These are phyloP conservation scores for Dichetophora obliterata DNA, from an alignment of 2,888 invertebrate genomes.

Conservation along the genomic window DNA sequence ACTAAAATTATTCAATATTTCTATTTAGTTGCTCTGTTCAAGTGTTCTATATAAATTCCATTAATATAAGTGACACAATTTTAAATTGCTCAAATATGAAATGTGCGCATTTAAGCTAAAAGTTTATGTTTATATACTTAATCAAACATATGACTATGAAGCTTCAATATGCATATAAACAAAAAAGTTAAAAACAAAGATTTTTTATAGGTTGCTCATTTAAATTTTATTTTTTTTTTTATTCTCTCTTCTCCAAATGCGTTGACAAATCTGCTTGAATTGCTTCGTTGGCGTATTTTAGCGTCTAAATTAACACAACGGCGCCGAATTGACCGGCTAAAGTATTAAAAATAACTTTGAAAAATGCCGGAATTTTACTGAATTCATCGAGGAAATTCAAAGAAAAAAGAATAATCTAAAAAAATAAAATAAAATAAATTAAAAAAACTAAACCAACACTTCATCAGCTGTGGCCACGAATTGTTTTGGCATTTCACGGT, in stretches of 20 bases:
- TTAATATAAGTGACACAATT: slow-evolving; percentile 5
- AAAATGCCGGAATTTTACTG: slow-evolving; percentile 35
- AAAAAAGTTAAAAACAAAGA: background rate
- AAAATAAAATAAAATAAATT: background rate
- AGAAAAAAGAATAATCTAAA: background rate
- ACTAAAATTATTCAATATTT: no score
- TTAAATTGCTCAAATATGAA: background rate
- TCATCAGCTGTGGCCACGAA: slow-evolving; percentile 35
- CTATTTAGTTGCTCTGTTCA: background rate
- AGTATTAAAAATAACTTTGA: slow-evolving; percentile 28
- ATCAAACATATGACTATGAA: background rate
- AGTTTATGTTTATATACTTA: background rate
- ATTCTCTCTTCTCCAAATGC: background rate
- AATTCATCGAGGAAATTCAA: background rate
- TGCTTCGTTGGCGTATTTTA: background rate
- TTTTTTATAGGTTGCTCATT: no score
- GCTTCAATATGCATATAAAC: no score
- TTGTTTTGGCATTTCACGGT: slow-evolving; percentile 8
- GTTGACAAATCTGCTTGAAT: slow-evolving; percentile 35
- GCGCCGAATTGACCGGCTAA: slow-evolving; percentile 26
- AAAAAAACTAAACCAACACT: slow-evolving; percentile 2
- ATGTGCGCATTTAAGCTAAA: slow-evolving; percentile 13
- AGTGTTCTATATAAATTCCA: slow-evolving; percentile 3
- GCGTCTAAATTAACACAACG: background rate
- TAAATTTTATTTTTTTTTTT: background rate